Percentiles rank a stretch among this genome's conserved stretches.
These are phyloP conservation scores for Octonoba sinensis DNA, from an alignment of 2,888 invertebrate genomes.

Conservation along the genomic window DNA sequence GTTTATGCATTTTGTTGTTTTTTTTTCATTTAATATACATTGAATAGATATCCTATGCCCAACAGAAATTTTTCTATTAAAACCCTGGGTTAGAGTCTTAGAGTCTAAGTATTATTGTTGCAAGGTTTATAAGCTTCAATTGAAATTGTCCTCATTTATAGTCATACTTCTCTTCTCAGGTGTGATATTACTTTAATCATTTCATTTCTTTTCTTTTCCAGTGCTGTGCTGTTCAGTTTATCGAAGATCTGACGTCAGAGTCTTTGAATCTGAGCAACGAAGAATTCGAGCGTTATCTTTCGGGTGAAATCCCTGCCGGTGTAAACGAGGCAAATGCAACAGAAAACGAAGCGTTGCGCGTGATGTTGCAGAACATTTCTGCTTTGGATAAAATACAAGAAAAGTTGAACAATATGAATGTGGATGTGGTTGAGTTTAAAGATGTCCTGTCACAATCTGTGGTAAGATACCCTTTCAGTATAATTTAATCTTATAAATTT, in stretches of 20 bases:
- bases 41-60: too few relatives aligned
- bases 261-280: conserved; percentile 85
- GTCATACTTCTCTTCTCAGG: too few relatives aligned
- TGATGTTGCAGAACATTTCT: conserved; percentile 84
- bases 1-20: too few relatives aligned
- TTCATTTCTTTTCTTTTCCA: conserved; percentile 71
- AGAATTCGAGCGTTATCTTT: conserved; percentile 94
- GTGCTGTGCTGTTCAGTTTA: conserved; percentile 98
- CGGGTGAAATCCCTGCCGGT: conserved; percentile 88
- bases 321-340: conserved; percentile 77
- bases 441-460: conserved; percentile 82
- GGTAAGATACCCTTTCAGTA: conserved; percentile 71
- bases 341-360: conserved; percentile 78
- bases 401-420: conserved; percentile 77
- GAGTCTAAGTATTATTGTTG: too few relatives aligned
- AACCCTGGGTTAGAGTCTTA: too few relatives aligned
- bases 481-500: conserved; percentile 66
- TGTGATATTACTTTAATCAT: not conserved
- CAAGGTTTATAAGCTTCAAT: too few relatives aligned
- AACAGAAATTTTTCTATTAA: too few relatives aligned
- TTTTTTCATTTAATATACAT: too few relatives aligned
- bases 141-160: too few relatives aligned
- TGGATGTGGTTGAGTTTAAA: conserved; percentile 78
- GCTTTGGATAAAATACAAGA: conserved; percentile 78
- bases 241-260: conserved; percentile 94